Conservation (phyloP, 2,113 vertebrate genomes). For the Beaufortia kweichowensis region DNA sequence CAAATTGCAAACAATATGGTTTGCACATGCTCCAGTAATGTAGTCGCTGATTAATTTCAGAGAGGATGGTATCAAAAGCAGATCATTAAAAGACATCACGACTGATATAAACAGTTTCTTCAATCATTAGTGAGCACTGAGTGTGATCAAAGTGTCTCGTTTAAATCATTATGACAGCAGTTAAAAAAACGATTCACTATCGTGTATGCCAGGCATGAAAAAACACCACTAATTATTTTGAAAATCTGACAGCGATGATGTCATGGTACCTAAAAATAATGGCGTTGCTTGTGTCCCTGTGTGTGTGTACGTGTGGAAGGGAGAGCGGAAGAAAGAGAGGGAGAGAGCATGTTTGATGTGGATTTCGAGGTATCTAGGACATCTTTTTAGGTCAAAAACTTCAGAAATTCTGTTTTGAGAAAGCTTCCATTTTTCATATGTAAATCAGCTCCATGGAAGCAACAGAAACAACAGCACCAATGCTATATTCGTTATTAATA, state of each 20-base stretch:
- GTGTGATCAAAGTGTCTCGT: conserved; percentile 30
- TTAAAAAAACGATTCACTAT: conserved; percentile 27
- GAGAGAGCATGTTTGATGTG: conserved; percentile 48
- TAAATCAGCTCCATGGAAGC: conserved; percentile 44
- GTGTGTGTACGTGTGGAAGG: conserved; percentile 24
- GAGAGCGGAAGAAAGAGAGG: conserved; percentile 2
- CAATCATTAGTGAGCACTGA: conserved; percentile 9
- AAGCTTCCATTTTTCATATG: conserved; percentile 42
- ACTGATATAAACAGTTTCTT: conserved; percentile 1
- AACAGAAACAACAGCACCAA: conserved; percentile 51
- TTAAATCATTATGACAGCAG: conserved; percentile 25
- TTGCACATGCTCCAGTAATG: background rate
- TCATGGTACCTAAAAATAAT: conserved; percentile 37
- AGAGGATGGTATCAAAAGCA: conserved; percentile 21
- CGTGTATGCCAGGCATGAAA: conserved; percentile 1
- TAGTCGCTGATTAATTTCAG: background rate
- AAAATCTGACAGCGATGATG: conserved; percentile 42
- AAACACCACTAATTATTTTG: conserved; percentile 35
- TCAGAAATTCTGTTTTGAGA: conserved; percentile 44
- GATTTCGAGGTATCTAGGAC: conserved; percentile 51
- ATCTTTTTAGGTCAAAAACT: conserved; percentile 56
- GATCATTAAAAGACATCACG: conserved; percentile 22
- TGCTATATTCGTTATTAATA: conserved; percentile 36
- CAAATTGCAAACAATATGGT: conserved; percentile 1
- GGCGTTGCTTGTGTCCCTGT: conserved; percentile 24